These are phyloP conservation scores for Champsocephalus esox DNA, from an alignment of 2,797 vertebrate genomes.

Conservation along the genomic window DNA sequence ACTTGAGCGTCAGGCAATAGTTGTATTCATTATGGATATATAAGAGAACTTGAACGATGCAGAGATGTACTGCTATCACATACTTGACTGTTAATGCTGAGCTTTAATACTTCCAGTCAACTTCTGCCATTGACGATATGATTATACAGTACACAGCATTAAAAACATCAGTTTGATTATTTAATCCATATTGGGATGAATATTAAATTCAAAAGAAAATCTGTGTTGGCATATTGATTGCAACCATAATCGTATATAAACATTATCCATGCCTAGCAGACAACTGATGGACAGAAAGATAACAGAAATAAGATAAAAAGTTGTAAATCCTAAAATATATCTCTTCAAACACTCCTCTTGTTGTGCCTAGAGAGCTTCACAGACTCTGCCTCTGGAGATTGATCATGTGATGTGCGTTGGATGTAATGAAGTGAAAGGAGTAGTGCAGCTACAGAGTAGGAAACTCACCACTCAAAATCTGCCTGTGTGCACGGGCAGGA, in stretches of 20 bases:
- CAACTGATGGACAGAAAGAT: conserved; percentile 4
- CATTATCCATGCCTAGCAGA: neutral
- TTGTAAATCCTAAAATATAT: conserved; percentile 42
- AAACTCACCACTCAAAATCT: conserved; percentile 94
- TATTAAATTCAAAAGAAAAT: neutral
- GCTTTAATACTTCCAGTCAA: conserved; percentile 2
- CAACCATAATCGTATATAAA: neutral
- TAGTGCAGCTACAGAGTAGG: conserved; percentile 45
- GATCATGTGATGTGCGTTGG: conserved; percentile 63
- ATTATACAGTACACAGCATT: neutral
- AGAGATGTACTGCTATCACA: conserved; percentile 4
- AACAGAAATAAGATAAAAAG: conserved; percentile 30
- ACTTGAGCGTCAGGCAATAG: neutral
- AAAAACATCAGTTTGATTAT: neutral
- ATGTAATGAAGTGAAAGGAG: conserved; percentile 73
- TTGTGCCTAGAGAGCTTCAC: conserved; percentile 50
- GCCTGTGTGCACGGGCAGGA: conserved; percentile 93
- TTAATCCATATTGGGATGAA: neutral
- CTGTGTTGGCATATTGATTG: neutral
- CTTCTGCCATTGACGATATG: neutral
- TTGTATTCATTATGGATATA: conserved; percentile 19
- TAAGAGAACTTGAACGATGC: conserved; percentile 8
- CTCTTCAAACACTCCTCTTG: conserved; percentile 38
- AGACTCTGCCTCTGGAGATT: conserved; percentile 61
- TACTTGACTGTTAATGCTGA: neutral